Conservation (phyloP, 2,888 invertebrate species). For the Lasioglossum villosulum region DNA sequence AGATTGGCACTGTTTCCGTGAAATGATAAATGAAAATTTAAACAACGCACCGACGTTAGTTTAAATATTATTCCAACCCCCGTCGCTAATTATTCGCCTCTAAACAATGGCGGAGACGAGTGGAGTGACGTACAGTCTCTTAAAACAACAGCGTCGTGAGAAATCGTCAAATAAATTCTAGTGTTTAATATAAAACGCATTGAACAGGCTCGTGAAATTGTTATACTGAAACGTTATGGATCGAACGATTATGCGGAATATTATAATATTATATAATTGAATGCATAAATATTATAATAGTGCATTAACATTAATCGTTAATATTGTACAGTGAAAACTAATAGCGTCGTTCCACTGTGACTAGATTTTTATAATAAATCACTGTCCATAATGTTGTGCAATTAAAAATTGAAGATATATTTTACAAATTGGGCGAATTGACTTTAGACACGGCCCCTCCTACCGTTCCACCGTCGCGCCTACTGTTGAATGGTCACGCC, state of each 20-base stretch:
- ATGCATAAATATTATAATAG: neutral
- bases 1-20: neutral
- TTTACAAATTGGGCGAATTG: neutral
- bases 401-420: neutral
- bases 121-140: neutral
- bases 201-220: neutral
- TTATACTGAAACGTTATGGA: neutral
- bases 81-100: neutral
- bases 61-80: neutral
- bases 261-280: neutral
- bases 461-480: neutral
- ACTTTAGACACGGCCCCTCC: neutral
- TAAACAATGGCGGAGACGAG: neutral
- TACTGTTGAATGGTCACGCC: neutral
- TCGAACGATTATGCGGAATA: neutral
- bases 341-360: neutral
- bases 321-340: neutral
- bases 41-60: neutral
- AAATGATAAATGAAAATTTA: neutral
- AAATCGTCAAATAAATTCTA: neutral
- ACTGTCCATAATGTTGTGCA: neutral
- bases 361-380: neutral
- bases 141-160: neutral
- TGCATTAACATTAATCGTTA: neutral
- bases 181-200: neutral